Percentiles rank a stretch among this genome's conserved stretches.
phyloP scores from a whole-genome alignment of 2,888 invertebrate genomes.

The Pristionchus entomophagus region DNA sequence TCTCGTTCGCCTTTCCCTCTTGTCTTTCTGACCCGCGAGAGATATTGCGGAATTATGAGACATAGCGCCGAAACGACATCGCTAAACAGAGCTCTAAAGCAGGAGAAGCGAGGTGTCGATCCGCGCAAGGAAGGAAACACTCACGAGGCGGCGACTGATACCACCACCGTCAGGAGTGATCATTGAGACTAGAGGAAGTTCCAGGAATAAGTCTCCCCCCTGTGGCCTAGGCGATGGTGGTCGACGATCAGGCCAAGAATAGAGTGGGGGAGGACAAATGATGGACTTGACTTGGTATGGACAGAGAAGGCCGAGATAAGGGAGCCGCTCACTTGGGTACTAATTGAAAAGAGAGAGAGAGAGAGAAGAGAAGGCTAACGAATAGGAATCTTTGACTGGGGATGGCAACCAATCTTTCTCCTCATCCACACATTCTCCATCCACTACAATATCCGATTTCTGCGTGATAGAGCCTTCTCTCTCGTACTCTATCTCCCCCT shows the following conservation, averaged over 20 bases:
- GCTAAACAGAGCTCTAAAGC: too few relatives aligned
- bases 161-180: not conserved
- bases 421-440: not conserved
- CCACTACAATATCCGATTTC: not conserved
- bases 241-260: conserved; percentile 3
- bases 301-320: not conserved
- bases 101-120: too few relatives aligned
- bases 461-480: conserved; percentile 8
- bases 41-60: too few relatives aligned
- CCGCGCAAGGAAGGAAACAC: not conserved
- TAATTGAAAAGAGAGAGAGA: conserved; percentile 34
- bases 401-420: too few relatives aligned
- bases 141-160: conserved; percentile 1
- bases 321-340: not conserved
- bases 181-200: not conserved
- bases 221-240: not conserved
- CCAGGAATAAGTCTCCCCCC: not conserved
- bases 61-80: too few relatives aligned
- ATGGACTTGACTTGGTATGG: not conserved
- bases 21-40: too few relatives aligned
- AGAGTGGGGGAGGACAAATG: not conserved
- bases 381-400: not conserved
- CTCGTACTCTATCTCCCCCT: not conserved
- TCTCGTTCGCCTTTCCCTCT: too few relatives aligned
- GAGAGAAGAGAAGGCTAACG: conserved; percentile 35